Conservation (phyloP, 2,113 vertebrate genomes). For the Erythrolamprus reginae region DNA sequence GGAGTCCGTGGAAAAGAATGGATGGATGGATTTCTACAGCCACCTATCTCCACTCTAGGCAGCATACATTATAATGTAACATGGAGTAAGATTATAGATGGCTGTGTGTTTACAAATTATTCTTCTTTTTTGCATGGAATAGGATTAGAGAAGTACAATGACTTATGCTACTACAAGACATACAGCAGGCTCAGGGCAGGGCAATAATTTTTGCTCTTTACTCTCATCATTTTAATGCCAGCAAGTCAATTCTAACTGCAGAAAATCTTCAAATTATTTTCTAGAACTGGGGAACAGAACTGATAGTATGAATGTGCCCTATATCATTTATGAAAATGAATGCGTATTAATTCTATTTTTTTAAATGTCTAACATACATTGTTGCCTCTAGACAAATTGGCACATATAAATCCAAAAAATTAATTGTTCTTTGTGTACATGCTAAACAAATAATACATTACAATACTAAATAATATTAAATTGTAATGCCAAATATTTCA, state of each 20-base stretch:
- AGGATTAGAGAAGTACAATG: neutral
- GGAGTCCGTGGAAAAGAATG: neutral
- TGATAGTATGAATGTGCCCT: neutral
- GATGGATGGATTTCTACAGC: neutral
- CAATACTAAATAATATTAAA: no score
- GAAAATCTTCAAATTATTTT: neutral
- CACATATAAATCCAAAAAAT: neutral
- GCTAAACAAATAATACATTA: neutral
- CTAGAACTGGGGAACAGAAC: neutral
- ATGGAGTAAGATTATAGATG: neutral
- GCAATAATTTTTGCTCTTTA: neutral
- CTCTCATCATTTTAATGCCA: neutral
- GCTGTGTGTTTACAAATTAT: neutral
- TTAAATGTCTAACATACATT: neutral
- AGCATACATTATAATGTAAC: neutral
- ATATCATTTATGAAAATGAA: neutral
- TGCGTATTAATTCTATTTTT: neutral
- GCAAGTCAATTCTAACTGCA: neutral
- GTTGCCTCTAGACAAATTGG: neutral
- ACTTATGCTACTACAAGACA: neutral
- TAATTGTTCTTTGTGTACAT: neutral
- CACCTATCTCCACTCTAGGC: neutral
- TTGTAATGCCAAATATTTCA: no score
- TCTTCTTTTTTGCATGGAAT: neutral
- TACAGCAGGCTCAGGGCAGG: neutral